Evolutionary conservation across 2,888 invertebrate species (phyloP).

Genomic region (Parapristionchus giblindavisi): DNA sequence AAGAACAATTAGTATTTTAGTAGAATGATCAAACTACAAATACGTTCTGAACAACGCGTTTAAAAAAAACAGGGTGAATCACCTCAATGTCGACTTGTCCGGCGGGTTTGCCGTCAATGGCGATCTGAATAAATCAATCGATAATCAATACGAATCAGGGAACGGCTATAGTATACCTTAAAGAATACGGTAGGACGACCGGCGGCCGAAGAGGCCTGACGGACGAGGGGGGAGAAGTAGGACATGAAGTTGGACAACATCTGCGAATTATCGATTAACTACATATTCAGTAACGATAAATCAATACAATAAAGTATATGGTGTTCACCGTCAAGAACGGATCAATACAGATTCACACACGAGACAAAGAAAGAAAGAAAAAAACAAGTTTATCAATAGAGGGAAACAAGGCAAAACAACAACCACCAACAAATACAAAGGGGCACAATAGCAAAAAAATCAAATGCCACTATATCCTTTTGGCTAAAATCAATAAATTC

Average conservation of each 20-base stretch:
- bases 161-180: constrained; percentile 5
- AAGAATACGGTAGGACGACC: constrained; percentile 37
- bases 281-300: no score
- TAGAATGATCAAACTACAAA: no score
- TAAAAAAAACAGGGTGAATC: constrained; percentile 1
- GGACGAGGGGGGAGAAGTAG: constrained; percentile 35
- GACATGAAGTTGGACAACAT: constrained; percentile 30
- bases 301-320: no score
- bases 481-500: constrained; percentile 61
- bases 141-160: not conserved
- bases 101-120: constrained; percentile 59
- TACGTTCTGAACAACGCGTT: no score
- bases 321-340: no score
- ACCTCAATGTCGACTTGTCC: constrained; percentile 66
- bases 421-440: constrained; percentile 5
- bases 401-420: not conserved
- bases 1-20: no score
- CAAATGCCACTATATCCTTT: not conserved
- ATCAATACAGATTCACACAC: no score
- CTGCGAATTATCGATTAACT: not conserved
- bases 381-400: not conserved
- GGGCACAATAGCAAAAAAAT: not conserved
- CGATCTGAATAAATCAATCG: constrained; percentile 54
- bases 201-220: constrained; percentile 30
- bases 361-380: no score